Base-by-base conservation (phyloP, 2,888 invertebrate species). In the Pecten maximus region DNA sequence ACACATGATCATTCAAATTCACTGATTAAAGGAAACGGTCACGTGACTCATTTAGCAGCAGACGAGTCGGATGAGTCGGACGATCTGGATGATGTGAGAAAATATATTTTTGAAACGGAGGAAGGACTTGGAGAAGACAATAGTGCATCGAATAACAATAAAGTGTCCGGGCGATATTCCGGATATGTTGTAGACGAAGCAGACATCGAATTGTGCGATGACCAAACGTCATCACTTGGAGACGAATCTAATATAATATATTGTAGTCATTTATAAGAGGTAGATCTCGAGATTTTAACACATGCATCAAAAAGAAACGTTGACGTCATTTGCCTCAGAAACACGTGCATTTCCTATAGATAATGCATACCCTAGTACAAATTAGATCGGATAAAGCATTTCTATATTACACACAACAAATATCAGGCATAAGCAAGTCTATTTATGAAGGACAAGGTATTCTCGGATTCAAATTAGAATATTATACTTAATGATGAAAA, bases 31-130 rank as follows among this genome's bases (percentile, higher is more conserved):
- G 74, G 74, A 74, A 74, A 74, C 16, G 74, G 74, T 74, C 74
- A 74, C 74, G 74, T 74, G 74, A 74, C 74, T 74, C 74, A 28
- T 35, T 74, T 74, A 74, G 74, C 74, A 74, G 35, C 74, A 10
- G 74, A 74, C 2, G 74, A 74, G 12, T 74, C 74, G 6, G 74
- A 74, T 35, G 74, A 74, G 35, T 74, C 74, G 8, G 74, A 74
- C 35, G 74, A 74, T 35, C 74, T 74, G 28, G 74, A 74, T 1
- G 74, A 74, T 74, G 74, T 74, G 28, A 28, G 35, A 12, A 35
- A 74, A 6, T 74, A 74, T 35, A 74, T 74, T 28, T 74, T 74
- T 35, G 74, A 74, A 35, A 74, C 28, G 10, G 35, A 74, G 74
- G 74, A 28, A 12, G 74, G 74, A 74, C 28, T 74, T 1, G 28